Conservation (phyloP, 1,140 invertebrate species). For the Pemphigus obesinymphae region DNA sequence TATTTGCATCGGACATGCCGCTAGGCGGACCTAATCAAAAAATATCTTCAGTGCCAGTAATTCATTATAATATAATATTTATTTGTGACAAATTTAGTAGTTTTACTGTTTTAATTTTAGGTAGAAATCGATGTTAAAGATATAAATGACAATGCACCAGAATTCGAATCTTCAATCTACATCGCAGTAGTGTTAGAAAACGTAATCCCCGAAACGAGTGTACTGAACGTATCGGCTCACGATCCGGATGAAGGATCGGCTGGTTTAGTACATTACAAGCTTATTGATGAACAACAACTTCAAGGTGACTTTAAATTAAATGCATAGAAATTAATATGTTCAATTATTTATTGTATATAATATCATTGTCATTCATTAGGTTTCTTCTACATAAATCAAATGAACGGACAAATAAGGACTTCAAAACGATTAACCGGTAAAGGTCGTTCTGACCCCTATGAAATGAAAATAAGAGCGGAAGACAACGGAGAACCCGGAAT, state of each 20-base stretch:
- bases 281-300: slow-evolving; percentile 59
- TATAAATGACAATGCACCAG: slow-evolving; percentile 76
- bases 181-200: slow-evolving; percentile 69
- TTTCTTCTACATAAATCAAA: slow-evolving; percentile 62
- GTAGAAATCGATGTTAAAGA: slow-evolving; percentile 70
- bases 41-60: slow-evolving; percentile 54
- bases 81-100: background rate
- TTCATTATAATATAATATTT: background rate
- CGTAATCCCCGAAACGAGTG: slow-evolving; percentile 59
- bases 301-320: background rate
- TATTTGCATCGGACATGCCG: slow-evolving; percentile 70
- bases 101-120: slow-evolving; percentile 30
- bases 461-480: slow-evolving; percentile 62
- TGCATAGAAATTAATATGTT: background rate
- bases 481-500: slow-evolving; percentile 65
- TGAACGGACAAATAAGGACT: slow-evolving; percentile 65
- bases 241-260: slow-evolving; percentile 71
- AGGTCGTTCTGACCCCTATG: slow-evolving; percentile 70
- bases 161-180: slow-evolving; percentile 49
- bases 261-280: slow-evolving; percentile 63
- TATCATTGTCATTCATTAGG: slow-evolving; percentile 50
- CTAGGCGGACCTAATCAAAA: slow-evolving; percentile 62
- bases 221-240: slow-evolving; percentile 69
- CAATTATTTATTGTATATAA: background rate
- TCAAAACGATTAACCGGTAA: slow-evolving; percentile 65